Evolutionary conservation across 2,797 vertebrate species (phyloP).

Genomic region (Triplophysa bombifrons): DNA sequence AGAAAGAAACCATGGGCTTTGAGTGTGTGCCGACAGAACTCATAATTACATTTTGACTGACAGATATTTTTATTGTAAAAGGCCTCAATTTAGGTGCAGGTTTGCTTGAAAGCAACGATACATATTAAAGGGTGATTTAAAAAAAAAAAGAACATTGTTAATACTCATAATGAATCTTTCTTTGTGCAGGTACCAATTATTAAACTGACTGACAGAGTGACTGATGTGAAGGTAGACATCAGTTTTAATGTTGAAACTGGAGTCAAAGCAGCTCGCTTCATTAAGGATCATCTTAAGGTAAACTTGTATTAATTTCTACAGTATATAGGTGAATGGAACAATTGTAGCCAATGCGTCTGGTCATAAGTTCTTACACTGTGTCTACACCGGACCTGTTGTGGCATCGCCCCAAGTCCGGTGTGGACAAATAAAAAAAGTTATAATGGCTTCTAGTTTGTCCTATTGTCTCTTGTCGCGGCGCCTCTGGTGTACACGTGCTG

Average conservation of each 20-base stretch:
- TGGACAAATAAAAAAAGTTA: too few relatives aligned
- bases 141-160: background rate
- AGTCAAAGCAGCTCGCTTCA: slow-evolving; percentile 93
- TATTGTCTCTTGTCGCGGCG: too few relatives aligned
- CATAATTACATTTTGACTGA: background rate
- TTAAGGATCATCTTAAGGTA: slow-evolving; percentile 96
- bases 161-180: background rate
- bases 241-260: slow-evolving; percentile 98
- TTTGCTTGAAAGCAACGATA: background rate
- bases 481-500: too few relatives aligned
- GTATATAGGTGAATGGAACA: background rate
- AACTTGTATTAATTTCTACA: slow-evolving; percentile 20
- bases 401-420: too few relatives aligned
- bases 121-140: background rate
- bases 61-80: background rate
- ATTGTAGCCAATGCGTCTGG: background rate
- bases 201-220: slow-evolving; percentile 96
- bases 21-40: background rate
- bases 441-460: too few relatives aligned
- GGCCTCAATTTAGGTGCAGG: background rate
- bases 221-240: slow-evolving; percentile 97
- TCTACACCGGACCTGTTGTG: too few relatives aligned
- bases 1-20: too few relatives aligned
- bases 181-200: slow-evolving; percentile 91
- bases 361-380: background rate